Evolutionary conservation across 2,888 invertebrate genomes (phyloP).

Genomic region (Drosophila eohydei): DNA sequence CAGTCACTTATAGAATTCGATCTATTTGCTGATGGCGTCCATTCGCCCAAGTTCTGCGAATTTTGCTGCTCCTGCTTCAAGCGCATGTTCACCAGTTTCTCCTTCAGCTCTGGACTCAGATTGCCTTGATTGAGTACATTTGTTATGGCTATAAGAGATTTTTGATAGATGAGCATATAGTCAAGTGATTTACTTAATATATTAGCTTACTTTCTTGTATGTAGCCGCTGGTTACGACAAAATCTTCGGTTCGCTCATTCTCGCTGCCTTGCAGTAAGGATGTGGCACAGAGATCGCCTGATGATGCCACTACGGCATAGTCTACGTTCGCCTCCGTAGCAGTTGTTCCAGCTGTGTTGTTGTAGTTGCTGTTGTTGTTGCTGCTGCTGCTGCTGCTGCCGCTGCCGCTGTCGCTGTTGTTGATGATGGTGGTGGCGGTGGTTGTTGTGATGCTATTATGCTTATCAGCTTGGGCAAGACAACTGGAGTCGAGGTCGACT

Average conservation of each 20-base stretch:
- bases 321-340: conserved; percentile 51
- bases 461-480: conserved; percentile 65
- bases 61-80: conserved; percentile 92
- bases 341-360: conserved; percentile 26
- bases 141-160: conserved; percentile 88
- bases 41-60: conserved; percentile 45
- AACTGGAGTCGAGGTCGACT: conserved; percentile 20
- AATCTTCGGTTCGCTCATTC: conserved; percentile 85
- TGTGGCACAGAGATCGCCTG: conserved; percentile 18
- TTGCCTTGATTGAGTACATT: conserved; percentile 96
- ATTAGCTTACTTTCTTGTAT: conserved; percentile 94
- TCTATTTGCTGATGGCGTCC: conserved; percentile 38
- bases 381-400: conserved; percentile 34
- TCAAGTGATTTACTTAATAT: not conserved
- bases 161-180: not conserved
- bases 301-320: conserved; percentile 20
- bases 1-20: conserved; percentile 30
- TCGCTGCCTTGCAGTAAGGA: conserved; percentile 23
- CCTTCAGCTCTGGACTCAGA: conserved; percentile 95
- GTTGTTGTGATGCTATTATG: conserved; percentile 40
- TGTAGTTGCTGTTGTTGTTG: conserved; percentile 31
- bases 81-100: conserved; percentile 94
- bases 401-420: conserved; percentile 24
- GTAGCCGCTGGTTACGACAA: conserved; percentile 95
- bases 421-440: not conserved